phyloP scores from a whole-genome alignment of 2,113 vertebrate genomes.

The Balaeniceps rex region DNA sequence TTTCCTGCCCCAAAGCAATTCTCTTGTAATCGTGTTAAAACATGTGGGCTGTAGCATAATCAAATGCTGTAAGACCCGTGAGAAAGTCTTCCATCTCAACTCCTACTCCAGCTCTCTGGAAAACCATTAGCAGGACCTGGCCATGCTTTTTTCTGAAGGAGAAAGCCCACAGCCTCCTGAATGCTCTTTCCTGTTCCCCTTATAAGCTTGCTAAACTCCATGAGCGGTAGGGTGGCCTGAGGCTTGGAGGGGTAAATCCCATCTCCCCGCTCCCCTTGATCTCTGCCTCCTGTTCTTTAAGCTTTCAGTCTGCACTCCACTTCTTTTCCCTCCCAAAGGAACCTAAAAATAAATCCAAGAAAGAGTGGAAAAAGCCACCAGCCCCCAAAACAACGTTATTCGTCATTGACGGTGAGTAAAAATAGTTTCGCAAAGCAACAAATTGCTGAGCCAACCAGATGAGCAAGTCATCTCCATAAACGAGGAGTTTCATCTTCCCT shows the following conservation, averaged over 20 bases:
- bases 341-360: conserved; percentile 49
- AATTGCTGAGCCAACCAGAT: conserved; percentile 5
- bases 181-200: neutral
- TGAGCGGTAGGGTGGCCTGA: neutral
- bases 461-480: neutral
- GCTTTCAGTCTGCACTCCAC: neutral
- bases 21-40: neutral
- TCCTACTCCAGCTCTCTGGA: neutral
- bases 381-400: conserved; percentile 26
- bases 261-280: neutral
- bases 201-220: neutral
- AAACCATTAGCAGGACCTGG: neutral
- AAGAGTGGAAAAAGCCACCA: conserved; percentile 25
- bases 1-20: neutral
- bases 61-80: neutral
- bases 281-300: neutral
- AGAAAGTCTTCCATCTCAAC: neutral
- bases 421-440: conserved; percentile 43
- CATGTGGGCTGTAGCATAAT: neutral
- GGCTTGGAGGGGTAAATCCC: neutral
- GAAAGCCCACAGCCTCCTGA: neutral
- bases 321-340: conserved; percentile 11
- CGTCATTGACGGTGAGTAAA: conserved; percentile 21
- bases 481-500: neutral
- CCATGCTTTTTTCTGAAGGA: neutral